phyloP scores from a whole-genome alignment of 2,113 vertebrate species.

The Pontoporia blainvillei region DNA sequence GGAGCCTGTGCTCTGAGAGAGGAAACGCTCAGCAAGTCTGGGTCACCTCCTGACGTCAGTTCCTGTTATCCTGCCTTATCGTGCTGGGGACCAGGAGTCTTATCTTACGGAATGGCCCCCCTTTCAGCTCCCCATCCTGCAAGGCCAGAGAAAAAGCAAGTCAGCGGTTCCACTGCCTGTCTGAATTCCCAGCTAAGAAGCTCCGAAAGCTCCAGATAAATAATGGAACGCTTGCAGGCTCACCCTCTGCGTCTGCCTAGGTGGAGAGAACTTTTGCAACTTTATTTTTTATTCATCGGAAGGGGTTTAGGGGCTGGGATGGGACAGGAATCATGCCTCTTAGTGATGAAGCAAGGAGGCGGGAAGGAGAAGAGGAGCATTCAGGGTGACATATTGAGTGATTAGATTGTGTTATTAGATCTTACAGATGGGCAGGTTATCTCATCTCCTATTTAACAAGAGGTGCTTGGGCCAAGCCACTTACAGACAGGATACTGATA shows the following conservation, averaged over 20 bases:
- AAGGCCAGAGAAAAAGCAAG: constrained; percentile 17
- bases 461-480: constrained; percentile 50
- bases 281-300: constrained; percentile 25
- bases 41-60: constrained; percentile 33
- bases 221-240: background rate
- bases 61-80: constrained; percentile 51
- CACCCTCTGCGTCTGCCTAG: background rate
- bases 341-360: background rate
- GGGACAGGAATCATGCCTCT: background rate
- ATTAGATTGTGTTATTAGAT: constrained; percentile 55
- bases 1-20: background rate
- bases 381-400: constrained; percentile 53
- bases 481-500: constrained; percentile 52
- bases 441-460: constrained; percentile 58
- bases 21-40: constrained; percentile 30
- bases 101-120: constrained; percentile 1
- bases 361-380: background rate
- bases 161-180: background rate
- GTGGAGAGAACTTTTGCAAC: background rate
- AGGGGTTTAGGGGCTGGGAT: background rate
- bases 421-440: constrained; percentile 44
- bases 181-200: background rate
- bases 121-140: background rate
- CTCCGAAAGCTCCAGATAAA: background rate
- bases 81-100: background rate